Base-by-base conservation (phyloP, 2,888 invertebrate species). In the Rosalia funebris region DNA sequence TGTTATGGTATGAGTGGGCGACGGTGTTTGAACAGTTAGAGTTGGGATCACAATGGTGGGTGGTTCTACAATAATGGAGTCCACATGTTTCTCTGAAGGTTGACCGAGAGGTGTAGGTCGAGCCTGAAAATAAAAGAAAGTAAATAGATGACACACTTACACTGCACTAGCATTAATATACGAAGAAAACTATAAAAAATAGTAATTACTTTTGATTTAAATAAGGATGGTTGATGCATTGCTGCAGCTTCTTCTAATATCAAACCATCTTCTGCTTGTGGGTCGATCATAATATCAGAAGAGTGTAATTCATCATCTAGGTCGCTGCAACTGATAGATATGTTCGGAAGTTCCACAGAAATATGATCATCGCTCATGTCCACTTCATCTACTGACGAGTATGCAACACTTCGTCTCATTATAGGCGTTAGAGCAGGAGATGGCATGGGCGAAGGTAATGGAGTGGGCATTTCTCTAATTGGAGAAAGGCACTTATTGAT, bases 401-500 rank as follows among this genome's bases (percentile, higher is more conserved):
- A 58, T 79, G 83, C 64, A 11, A 73, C 71, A 39, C 73, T 74
- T 45, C 80, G 76, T 65, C 85, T 76, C 84, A 86, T 84, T 14
- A 90, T 82, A 0, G 91, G 91, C 0, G 90, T 90, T 10, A 90
- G 84, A 11, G 89, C 84, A 1, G 90, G 90, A 10, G 89, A 88
- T 10, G 90, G 90, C 52, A 89, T 84, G 2, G 90, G 90, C 2
- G 91, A 91, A 11, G 91, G 91, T 19, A 90, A 82, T 15, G 91
- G 91, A 0, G 91, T 91, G 1, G 91, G 91, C 69, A 91, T 84
- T 80, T 91, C 91, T 67, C 89, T 84, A 67, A 92, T 92, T 0
- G 92, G 92, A 48, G 91, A 91, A 67, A 92, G 85, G 83, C 91
- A 92, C 81, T 90, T 90, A 76, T 88, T 90, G 72, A 89, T 89